A percentile compares a stretch with the other conserved stretches of the same genome.
These are phyloP conservation scores for Drosophila buzzatii DNA, from an alignment of 2,888 invertebrate species.

Conservation along the genomic window DNA sequence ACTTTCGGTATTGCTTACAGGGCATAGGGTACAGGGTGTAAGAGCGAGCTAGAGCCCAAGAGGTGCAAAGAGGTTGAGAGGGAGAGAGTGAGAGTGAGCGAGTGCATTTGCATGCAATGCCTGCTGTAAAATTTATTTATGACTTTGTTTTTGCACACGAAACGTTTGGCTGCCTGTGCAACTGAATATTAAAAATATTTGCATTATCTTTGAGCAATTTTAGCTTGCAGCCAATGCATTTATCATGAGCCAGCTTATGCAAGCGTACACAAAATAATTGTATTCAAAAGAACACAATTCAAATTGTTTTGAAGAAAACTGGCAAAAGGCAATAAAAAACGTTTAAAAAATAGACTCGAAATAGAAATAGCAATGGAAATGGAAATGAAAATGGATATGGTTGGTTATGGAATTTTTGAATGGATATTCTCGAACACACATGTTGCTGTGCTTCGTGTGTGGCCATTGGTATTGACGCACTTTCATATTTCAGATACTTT, in stretches of 20 bases:
- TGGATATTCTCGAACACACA: conserved; percentile 5
- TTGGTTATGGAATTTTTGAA: not conserved
- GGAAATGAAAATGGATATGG: not conserved
- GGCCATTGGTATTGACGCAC: conserved; percentile 31
- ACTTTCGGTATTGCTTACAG: conserved; percentile 39
- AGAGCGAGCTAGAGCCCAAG: not conserved
- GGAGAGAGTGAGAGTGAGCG: not conserved
- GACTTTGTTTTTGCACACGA: conserved; percentile 51
- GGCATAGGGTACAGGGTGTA: not conserved
- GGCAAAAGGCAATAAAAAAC: not conserved
- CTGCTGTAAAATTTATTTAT: conserved; percentile 72
- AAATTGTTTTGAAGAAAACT: not conserved
- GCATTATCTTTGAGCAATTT: conserved; percentile 53
- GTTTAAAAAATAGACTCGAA: conserved; percentile 1
- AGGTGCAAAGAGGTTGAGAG: not conserved
- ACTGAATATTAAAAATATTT: conserved; percentile 34
- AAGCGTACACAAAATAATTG: not conserved
- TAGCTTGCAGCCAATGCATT: conserved; percentile 36
- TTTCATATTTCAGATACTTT: conserved; percentile 26
- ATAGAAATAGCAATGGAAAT: not conserved
- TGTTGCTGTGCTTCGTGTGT: conserved; percentile 30
- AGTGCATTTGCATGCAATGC: conserved; percentile 61
- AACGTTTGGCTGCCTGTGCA: conserved; percentile 26
- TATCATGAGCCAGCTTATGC: conserved; percentile 28
- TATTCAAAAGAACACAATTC: not conserved